Evolutionary conservation across 2,113 vertebrate genomes (phyloP), one percentile per base, ranked within the genome.

Genomic region (Blennius ocellaris): DNA sequence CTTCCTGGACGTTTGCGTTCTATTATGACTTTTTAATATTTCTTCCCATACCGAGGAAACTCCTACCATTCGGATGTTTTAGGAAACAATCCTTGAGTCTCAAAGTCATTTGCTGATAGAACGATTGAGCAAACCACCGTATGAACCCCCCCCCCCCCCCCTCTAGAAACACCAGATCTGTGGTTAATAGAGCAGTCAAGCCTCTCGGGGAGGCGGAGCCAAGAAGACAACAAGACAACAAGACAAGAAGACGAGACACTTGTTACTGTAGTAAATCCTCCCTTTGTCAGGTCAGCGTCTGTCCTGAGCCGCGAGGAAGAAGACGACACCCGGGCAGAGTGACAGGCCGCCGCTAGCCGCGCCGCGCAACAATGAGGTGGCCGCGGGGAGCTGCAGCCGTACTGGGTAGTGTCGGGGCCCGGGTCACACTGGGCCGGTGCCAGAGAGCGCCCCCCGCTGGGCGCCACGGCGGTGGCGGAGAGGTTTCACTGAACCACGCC

Each of bases 211-310:
- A 73, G 74, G 52, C 59, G 73, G 17, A 77, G 80, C 92, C 79
- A 92, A 91, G 80, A 49, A 61, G 53, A 64, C 44, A 71, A 80
- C n/a, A n/a, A n/a, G 80, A 92, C 79, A 92, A 91, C 80, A 49
- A 61, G 53, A 64, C 44, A 71, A 80, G 76, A 89, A 76, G 89
- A 86, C 78, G 68, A 89, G 76, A 73, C 68, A 56, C 68, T 81
- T 64, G 82, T 78, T 79, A 82, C 73, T 79, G 87, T 59, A 89
- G 87, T 93, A 87, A 89, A 85, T 93, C 91, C 93, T 87, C 77
- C 71, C 54, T 80, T 81, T 88, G 90, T 91, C 91, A 92, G 80
- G 90, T 86, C 83, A 91, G 73, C 76, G 84, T 82, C 66, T 64
- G 43, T 57, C 62, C 74, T 53, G 76, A 79, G 50, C 70, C 64